Evolutionary conservation across 2,888 invertebrate species (phyloP).

Genomic region (Laspeyria flexula): DNA sequence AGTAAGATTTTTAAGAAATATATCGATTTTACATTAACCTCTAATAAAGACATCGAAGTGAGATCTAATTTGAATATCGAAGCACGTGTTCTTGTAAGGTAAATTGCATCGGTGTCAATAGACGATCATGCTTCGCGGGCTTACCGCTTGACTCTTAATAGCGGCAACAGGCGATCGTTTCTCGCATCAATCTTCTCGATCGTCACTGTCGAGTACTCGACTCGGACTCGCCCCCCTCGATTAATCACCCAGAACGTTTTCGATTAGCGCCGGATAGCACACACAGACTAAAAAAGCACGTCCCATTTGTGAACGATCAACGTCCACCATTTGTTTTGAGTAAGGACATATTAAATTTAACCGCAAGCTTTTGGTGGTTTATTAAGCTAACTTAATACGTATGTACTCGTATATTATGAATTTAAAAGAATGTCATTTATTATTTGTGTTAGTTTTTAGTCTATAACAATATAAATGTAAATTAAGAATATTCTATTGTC

Average conservation of each 20-base stretch:
- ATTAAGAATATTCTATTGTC: too few species aligned
- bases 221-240: slow-evolving; percentile 71
- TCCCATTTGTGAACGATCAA: slow-evolving; percentile 68
- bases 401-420: too few species aligned
- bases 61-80: too few species aligned
- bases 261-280: slow-evolving; percentile 76
- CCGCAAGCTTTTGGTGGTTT: slow-evolving; percentile 25
- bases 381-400: background rate
- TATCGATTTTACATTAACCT: too few species aligned
- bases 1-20: too few species aligned
- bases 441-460: too few species aligned
- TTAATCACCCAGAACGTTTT: slow-evolving; percentile 81
- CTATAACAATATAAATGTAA: too few species aligned
- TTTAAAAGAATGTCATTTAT: too few species aligned
- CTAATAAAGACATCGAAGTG: too few species aligned
- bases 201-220: slow-evolving; percentile 79
- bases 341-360: slow-evolving; percentile 36
- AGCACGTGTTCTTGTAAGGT: slow-evolving; percentile 36
- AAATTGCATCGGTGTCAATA: slow-evolving; percentile 53
- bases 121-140: slow-evolving; percentile 44
- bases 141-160: slow-evolving; percentile 64
- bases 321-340: slow-evolving; percentile 53
- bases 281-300: slow-evolving; percentile 57
- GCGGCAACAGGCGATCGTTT: slow-evolving; percentile 56
- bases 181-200: slow-evolving; percentile 76